Base-by-base conservation (phyloP, 2,113 vertebrate species). In the Sakesphorus luctuosus region DNA sequence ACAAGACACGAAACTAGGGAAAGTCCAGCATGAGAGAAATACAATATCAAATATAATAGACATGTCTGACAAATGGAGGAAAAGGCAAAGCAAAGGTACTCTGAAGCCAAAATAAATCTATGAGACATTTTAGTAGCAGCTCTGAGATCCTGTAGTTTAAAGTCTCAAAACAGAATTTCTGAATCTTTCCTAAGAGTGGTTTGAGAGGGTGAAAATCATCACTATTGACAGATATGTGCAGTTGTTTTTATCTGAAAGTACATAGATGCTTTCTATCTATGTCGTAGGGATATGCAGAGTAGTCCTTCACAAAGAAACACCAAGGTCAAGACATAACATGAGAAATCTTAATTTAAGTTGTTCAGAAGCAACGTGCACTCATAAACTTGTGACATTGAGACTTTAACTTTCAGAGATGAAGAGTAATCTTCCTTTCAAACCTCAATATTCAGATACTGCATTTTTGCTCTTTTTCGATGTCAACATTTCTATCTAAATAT, bases 271-370 rank as follows among this genome's bases (percentile, higher is more conserved):
- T 66, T 40, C 7, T 40, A 25, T 26, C n/a, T 38, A 10, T 38
- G 24, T 25, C 33, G 13, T 33, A 56, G 68, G 53, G 26, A 38
- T 56, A 31, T 8, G 11, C 11, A 84, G 14, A 69, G 36, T 13
- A 66, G n/a, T 59, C 80, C 11, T 75, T 82, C 36, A 46, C 28
- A 73, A 84, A 81, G 24, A 78, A 93, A 67, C 24, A 53, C 14
- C 20, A 44, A 20, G 5, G 35, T 87, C 55, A 82, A 65, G 14
- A 61, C 0, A 0, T n/a, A 36, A 76, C 13, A 44, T 1, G 3
- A 52, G 72, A 76, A n/a, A 85, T 33, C 16, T 68, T 49, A n/a
- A 38, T 49, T 50, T 62, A 36, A 58, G 11, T 43, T 61, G 12
- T 75, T 59, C 62, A 28, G 47, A 76, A 92, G 56, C 7, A 66